A percentile compares a stretch with the other conserved stretches of the same genome.
Conservation (phyloP, 2,113 vertebrate species). For the Conger conger region DNA sequence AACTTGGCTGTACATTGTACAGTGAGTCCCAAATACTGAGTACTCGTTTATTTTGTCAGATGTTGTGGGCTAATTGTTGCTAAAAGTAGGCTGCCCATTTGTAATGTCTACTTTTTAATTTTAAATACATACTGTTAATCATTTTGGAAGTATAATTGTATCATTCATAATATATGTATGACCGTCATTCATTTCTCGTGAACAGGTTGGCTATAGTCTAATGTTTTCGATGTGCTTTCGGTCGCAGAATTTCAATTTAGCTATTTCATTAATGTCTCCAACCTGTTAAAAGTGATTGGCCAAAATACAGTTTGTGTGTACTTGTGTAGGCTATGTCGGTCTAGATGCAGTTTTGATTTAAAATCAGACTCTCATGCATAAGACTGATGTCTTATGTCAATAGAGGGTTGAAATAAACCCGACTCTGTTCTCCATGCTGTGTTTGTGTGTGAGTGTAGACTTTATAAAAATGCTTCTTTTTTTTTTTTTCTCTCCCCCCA, state of each 20-base stretch:
- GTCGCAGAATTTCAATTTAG: too few species aligned
- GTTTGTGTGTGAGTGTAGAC: background rate
- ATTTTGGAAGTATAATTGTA: background rate
- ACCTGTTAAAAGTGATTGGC: too few species aligned
- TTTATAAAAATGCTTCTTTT: background rate
- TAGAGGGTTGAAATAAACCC: background rate
- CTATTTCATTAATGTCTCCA: too few species aligned
- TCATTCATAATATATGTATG: background rate
- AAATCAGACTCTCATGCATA: background rate
- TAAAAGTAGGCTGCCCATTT: too few species aligned
- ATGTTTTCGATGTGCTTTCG: too few species aligned
- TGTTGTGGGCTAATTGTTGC: background rate
- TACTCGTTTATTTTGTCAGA: background rate
- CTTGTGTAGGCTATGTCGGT: background rate
- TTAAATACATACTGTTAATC: background rate
- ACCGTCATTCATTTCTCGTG: too few species aligned
- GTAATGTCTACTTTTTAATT: background rate
- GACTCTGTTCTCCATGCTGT: background rate
- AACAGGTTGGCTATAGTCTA: too few species aligned
- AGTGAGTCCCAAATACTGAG: background rate
- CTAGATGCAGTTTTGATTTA: background rate
- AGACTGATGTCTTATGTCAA: background rate
- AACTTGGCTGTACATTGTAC: background rate
- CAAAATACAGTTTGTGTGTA: too few species aligned
- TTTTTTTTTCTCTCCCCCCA: too few species aligned